phyloP scores from a whole-genome alignment of 2,888 invertebrate genomes.

The Cyrtodaria siliqua region DNA sequence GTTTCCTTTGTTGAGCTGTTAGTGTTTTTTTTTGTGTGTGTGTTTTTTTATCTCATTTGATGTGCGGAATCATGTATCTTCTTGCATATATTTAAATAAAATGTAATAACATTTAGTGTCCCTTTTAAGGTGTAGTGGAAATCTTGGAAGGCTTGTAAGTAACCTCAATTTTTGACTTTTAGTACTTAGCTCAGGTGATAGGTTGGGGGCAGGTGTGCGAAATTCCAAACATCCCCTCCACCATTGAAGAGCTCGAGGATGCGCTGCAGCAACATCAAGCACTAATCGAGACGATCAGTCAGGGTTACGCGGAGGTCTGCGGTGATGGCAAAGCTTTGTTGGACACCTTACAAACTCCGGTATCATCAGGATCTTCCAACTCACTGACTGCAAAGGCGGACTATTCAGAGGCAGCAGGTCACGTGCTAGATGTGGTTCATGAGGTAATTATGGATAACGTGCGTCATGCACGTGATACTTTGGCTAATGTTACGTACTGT shows the following conservation, averaged over 20 bases:
- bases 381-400: slow-evolving; percentile 89
- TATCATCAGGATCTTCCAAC: slow-evolving; percentile 83
- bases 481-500: too few relatives aligned
- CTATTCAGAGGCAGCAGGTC: slow-evolving; percentile 97
- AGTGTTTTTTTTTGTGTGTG: too few relatives aligned
- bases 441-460: slow-evolving; percentile 87
- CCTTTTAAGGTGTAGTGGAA: too few relatives aligned
- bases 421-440: slow-evolving; percentile 98
- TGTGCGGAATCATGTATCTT: too few relatives aligned
- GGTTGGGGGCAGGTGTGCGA: slow-evolving; percentile 98
- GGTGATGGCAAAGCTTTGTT: slow-evolving; percentile 87
- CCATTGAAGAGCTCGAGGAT: slow-evolving; percentile 96
- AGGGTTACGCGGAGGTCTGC: slow-evolving; percentile 93
- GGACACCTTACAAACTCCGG: slow-evolving; percentile 86
- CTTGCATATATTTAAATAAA: too few relatives aligned
- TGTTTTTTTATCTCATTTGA: too few relatives aligned
- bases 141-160: too few relatives aligned
- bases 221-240: slow-evolving; percentile 88
- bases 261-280: slow-evolving; percentile 97
- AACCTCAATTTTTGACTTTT: slow-evolving; percentile 9
- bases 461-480: too few relatives aligned
- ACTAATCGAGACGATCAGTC: slow-evolving; percentile 98
- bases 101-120: too few relatives aligned
- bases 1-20: too few relatives aligned
- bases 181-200: slow-evolving; percentile 90